Evolutionary conservation across 2,888 invertebrate genomes (phyloP), one percentile per base, ranked within the genome.

Genomic region (Carterocephalus palaemon): DNA sequence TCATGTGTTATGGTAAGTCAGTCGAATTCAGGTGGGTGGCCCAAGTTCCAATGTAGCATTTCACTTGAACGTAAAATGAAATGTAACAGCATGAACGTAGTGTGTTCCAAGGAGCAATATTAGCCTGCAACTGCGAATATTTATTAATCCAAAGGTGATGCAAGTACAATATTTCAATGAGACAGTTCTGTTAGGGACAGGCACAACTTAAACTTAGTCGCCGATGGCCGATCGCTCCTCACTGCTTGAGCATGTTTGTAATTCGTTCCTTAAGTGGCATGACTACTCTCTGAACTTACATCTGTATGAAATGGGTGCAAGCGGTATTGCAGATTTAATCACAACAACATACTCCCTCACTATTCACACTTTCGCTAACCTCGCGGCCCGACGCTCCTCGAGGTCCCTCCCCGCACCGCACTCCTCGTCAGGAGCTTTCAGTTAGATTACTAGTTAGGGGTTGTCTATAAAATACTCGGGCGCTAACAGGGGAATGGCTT

Each of bases 241-340:
- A 70, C 67, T 54, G 84, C 84, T 84, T 83, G 59, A 71, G 86
- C 86, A 86, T 86, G 86, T 76, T 75, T 78, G 78, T 84, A 75
- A 73, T 68, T 78, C 64, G 68, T 76, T 75, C 64, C 68, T 70
- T 74, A 75, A 75, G 64, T 73, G 73, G 86, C 86, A 86, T 86
- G 86, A 68, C 60, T 74, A 72, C 69, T 75, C 66, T 75, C 66
- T 62, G 67, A 75, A 75, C 62, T 74, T 76, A 76, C 75, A 74
- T 65, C 64, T 70, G 72, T 70, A 73, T 76, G 71, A 75, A 66
- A 59, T 78, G 80, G 83, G 80, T 75, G 71, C 64, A 75, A 67
- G 69, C 72, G 79, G 81, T 77, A 72, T 68, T 74, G 75, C 77
- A 75, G 66, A 70, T 65, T 67, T 67, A 77, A 72, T 77, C 77